phyloP scores from a whole-genome alignment of 2,888 invertebrate species.

The Bimastos eiseni region DNA sequence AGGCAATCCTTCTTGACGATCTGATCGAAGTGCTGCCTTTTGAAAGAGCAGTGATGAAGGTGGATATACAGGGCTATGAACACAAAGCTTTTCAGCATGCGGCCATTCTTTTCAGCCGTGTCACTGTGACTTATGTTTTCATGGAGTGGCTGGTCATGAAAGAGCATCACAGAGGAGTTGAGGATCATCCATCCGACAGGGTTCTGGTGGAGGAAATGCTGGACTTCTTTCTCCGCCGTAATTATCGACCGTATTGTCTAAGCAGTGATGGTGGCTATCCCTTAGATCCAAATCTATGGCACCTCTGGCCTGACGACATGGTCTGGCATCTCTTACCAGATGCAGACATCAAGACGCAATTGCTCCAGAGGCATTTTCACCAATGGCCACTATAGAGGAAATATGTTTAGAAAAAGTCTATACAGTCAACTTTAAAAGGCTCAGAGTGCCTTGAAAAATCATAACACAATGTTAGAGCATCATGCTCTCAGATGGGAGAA shows the following conservation, averaged over 20 bases:
- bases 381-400: conserved; percentile 40
- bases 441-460: not conserved
- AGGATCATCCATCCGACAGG: conserved; percentile 31
- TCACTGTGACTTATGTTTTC: conserved; percentile 41
- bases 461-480: not conserved
- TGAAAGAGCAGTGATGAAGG: conserved; percentile 32
- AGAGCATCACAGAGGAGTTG: not conserved
- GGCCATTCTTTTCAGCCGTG: conserved; percentile 35
- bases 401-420: not conserved
- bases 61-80: conserved; percentile 44
- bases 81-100: conserved; percentile 42
- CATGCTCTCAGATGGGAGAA: not conserved
- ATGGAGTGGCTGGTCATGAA: conserved; percentile 47
- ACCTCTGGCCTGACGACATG: conserved; percentile 44
- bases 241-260: conserved; percentile 19
- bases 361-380: conserved; percentile 41
- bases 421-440: not conserved
- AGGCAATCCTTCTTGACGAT: conserved; percentile 44
- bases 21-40: conserved; percentile 33
- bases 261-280: conserved; percentile 31
- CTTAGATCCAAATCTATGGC: conserved; percentile 39
- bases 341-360: conserved; percentile 30
- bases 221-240: conserved; percentile 15
- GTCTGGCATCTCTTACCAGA: conserved; percentile 41
- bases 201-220: conserved; percentile 41